Percentiles rank a stretch among this genome's conserved stretches.
phyloP scores from a whole-genome alignment of 2,888 invertebrate genomes.

The Oscheius sp. region DNA sequence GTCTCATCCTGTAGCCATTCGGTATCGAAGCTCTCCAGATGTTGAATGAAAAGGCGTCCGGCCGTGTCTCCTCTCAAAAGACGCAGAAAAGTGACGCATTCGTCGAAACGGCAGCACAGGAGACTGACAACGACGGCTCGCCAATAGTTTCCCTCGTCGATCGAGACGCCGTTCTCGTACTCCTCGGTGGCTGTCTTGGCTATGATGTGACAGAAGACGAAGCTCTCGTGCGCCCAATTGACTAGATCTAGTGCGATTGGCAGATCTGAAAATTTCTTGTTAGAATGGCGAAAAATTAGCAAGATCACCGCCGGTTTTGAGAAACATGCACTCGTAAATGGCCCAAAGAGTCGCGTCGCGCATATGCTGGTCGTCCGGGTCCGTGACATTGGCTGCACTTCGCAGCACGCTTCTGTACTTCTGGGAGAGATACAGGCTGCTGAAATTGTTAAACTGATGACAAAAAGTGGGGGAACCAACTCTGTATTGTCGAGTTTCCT shows the following conservation, averaged over 20 bases:
- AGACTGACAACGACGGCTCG: slow-evolving; percentile 34
- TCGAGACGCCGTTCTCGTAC: slow-evolving; percentile 2
- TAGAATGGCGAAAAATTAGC: too few species aligned
- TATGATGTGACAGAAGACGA: slow-evolving; percentile 39
- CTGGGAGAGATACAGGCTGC: slow-evolving; percentile 41
- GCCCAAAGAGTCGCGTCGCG: slow-evolving; percentile 52
- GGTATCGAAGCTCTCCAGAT: slow-evolving; percentile 40
- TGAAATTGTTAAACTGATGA: slow-evolving; percentile 10
- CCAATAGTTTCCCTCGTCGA: slow-evolving; percentile 30
- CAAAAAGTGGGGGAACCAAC: slow-evolving; percentile 1
- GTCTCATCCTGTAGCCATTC: slow-evolving; percentile 44
- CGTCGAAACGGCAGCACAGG: slow-evolving; percentile 45
- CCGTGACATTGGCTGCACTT: slow-evolving; percentile 39
- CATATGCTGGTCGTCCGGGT: slow-evolving; percentile 38
- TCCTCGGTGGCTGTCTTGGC: slow-evolving; percentile 40
- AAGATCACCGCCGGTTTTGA: slow-evolving; percentile 38
- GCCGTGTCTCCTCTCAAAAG: slow-evolving; percentile 32
- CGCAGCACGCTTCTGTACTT: slow-evolving; percentile 49
- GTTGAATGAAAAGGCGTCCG: slow-evolving; percentile 39
- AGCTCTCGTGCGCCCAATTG: slow-evolving; percentile 50
- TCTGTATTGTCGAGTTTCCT: slow-evolving; percentile 37
- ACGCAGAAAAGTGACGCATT: slow-evolving; percentile 38
- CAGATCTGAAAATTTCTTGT: slow-evolving; percentile 33
- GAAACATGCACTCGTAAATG: slow-evolving; percentile 51
- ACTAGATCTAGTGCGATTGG: slow-evolving; percentile 50